These are phyloP conservation scores for Dreissena polymorpha DNA, from an alignment of 1,140 invertebrate genomes.

Conservation along the genomic window DNA sequence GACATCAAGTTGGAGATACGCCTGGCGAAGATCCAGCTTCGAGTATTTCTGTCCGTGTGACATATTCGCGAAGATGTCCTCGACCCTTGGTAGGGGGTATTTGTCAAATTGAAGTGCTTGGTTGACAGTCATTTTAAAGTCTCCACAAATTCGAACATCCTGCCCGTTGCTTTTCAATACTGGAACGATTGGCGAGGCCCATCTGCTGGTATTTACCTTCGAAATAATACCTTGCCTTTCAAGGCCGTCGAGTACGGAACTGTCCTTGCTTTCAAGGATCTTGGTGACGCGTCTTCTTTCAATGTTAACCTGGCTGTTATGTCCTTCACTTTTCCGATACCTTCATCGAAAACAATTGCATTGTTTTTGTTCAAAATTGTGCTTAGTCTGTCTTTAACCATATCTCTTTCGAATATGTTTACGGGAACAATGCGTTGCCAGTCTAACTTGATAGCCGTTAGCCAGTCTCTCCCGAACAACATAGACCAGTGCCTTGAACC, in stretches of 20 bases:
- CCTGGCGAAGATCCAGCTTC: constrained; percentile 69
- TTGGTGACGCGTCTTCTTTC: constrained; percentile 32
- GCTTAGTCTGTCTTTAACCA: neutral
- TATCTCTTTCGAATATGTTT: neutral
- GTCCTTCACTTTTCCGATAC: constrained; percentile 28
- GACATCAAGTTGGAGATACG: constrained; percentile 61
- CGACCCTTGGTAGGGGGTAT: constrained; percentile 71
- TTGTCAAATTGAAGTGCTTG: constrained; percentile 47
- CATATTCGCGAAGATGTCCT: constrained; percentile 68
- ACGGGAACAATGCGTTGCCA: constrained; percentile 16
- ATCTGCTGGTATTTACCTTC: constrained; percentile 72
- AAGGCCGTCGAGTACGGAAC: constrained; percentile 76
- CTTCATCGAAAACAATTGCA: constrained; percentile 7
- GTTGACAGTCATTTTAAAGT: constrained; percentile 77
- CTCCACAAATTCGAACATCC: constrained; percentile 53
- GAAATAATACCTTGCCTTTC: constrained; percentile 73
- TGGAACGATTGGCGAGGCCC: constrained; percentile 56
- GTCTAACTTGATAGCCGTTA: constrained; percentile 33
- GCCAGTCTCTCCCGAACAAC: constrained; percentile 52
- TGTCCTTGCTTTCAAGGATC: constrained; percentile 65
- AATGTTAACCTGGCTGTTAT: constrained; percentile 38
- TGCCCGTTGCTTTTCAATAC: constrained; percentile 43
- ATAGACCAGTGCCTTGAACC: constrained; percentile 1
- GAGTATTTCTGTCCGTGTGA: constrained; percentile 66
- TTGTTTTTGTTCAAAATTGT: neutral